Evolutionary conservation across 2,113 vertebrate genomes (phyloP), one percentile per base, ranked within the genome.

Genomic region (Dryoscopus gambensis): DNA sequence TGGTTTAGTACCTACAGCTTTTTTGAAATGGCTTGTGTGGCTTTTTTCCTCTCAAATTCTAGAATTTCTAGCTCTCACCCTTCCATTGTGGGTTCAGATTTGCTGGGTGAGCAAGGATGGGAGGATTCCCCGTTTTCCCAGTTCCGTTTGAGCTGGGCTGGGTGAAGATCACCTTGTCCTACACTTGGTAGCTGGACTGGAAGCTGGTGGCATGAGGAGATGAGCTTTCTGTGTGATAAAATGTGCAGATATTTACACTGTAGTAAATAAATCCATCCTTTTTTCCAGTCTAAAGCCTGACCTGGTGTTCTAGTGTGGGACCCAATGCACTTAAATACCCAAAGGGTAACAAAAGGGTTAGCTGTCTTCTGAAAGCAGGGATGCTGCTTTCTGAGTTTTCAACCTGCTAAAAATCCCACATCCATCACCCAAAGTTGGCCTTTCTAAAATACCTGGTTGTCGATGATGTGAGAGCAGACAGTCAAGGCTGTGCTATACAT

Each of bases 391-490:
- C 75, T 69, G 55, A 27, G n/a, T 46, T 46, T 73, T 40, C 53
- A 73, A 37, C 63, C 53, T 19, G 4, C 82, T 68, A 28, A 52
- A 95, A 60, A 31, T 22, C 50, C 44, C 49, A 21, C 57, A 21
- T 35, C 64, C 64, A 20, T 77, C 46, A 35, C 25, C 68, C 53
- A 22, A 59, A 55, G 12, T 7, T 75, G 55, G 57, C 33, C 15
- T 44, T 55, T 78, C 30, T 28, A 3, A 63, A 82, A 28, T 8
- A 44, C 17, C 65, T 82, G 11, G 11, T 39, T 81, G 31, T 62
- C 0, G 0, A 0, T 73, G 56, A 40, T 74, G 57, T 5, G 15
- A 20, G 76, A 53, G 88, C 73, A 82, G 78, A 7, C 9, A 2
- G 30, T 10, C 25, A 53, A 28, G 59, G 69, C 74, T 44, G 47